phyloP scores from a whole-genome alignment of 1,140 invertebrate species.

The Cydia amplana region DNA sequence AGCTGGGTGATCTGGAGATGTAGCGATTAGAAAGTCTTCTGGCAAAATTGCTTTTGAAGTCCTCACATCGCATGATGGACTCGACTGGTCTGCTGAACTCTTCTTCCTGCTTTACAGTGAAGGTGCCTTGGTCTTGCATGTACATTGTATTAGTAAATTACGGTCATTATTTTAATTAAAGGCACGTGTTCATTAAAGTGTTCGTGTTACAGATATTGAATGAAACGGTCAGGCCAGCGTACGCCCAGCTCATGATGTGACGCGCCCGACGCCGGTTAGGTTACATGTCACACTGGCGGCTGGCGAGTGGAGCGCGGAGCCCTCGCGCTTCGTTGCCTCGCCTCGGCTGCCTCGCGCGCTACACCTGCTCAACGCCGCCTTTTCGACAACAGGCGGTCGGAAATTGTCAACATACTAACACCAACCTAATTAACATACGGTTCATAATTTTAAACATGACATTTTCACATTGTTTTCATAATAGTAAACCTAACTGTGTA shows the following conservation, averaged over 20 bases:
- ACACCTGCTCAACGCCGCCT: background rate
- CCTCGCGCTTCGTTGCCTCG: conserved; percentile 22
- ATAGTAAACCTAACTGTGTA: background rate
- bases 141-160: conserved; percentile 54
- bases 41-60: conserved; percentile 75
- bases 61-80: conserved; percentile 73
- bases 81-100: conserved; percentile 70
- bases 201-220: conserved; percentile 44
- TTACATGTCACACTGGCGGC: conserved; percentile 53
- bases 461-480: background rate
- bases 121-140: conserved; percentile 49
- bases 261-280: conserved; percentile 52
- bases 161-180: conserved; percentile 48
- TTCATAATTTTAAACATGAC: background rate
- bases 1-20: conserved; percentile 53
- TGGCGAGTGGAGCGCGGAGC: conserved; percentile 30
- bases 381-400: background rate
- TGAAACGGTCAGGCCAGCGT: conserved; percentile 33
- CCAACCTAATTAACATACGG: background rate
- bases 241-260: conserved; percentile 37
- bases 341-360: background rate
- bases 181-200: conserved; percentile 45
- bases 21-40: conserved; percentile 71
- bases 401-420: background rate
- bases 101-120: conserved; percentile 50